Evolutionary conservation across 2,797 vertebrate genomes (phyloP).

Genomic region (Triplophysa yarkandensis): DNA sequence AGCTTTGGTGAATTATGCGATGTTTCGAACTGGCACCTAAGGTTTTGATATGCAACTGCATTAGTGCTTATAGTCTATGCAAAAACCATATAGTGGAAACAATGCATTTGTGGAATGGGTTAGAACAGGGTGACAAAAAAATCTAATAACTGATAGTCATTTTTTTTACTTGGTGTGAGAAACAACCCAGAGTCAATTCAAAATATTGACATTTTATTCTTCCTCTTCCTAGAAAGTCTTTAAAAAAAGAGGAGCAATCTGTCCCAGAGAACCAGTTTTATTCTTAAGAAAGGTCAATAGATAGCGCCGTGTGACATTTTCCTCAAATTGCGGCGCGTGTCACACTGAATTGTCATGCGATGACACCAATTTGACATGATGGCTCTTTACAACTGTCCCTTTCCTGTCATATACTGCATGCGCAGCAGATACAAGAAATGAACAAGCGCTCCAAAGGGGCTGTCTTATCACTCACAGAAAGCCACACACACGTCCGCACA

Average conservation of each 20-base stretch:
- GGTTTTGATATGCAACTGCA: conserved; percentile 41
- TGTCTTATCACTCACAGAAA: conserved; percentile 69
- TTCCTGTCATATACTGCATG: conserved; percentile 54
- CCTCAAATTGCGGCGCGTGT: conserved; percentile 41
- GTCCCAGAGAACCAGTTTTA: conserved; percentile 11
- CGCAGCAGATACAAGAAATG: conserved; percentile 48
- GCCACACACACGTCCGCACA: conserved; percentile 51
- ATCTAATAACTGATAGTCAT: conserved; percentile 20
- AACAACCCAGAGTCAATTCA: conserved; percentile 6
- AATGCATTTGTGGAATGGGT: not conserved
- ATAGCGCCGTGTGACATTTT: conserved; percentile 37
- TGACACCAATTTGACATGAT: conserved; percentile 55
- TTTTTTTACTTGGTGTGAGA: not conserved
- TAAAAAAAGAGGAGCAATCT: conserved; percentile 19
- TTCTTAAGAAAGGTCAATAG: conserved; percentile 41
- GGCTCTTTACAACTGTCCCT: conserved; percentile 42
- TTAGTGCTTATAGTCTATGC: not conserved
- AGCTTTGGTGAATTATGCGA: not conserved
- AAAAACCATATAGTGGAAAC: not conserved
- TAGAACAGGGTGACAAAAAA: not conserved
- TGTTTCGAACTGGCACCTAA: conserved; percentile 47
- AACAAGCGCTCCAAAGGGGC: conserved; percentile 56
- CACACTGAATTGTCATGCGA: conserved; percentile 43
- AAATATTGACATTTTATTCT: conserved; percentile 29
- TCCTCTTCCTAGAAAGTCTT: conserved; percentile 23